Evolutionary conservation across 2,797 vertebrate genomes (phyloP), one percentile per base, ranked within the genome.

Genomic region (Muraenolepis orangiensis): DNA sequence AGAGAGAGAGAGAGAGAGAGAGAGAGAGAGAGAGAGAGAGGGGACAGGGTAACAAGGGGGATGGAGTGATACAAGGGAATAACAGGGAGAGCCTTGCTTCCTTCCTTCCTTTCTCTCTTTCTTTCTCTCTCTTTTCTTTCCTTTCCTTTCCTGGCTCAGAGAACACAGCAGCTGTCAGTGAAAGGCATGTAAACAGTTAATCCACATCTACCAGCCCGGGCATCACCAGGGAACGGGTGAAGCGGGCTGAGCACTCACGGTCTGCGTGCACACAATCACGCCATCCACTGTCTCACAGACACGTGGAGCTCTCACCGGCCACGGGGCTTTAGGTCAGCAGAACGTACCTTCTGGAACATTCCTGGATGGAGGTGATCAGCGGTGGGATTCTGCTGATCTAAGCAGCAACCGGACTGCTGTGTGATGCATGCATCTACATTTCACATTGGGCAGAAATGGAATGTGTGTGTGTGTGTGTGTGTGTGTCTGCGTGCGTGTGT

Each of bases 131-230:
- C 32, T 34, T 80, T 77, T 82, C 77, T 82, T 77, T 75, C 78
- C 78, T 81, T 76, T 3, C 32, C 42, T 46, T 80, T 77, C 57
- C 79, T 78, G 76, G 68, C 78, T 82, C 78, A 64, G 84, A 82
- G 81, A 85, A 77, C 6, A 76, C 78, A 80, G 76, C 87, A 85
- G 87, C 83, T 82, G 86, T 71, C 46, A 57, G 75, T 74, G 8
- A 51, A 51, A 51, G 18, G 46, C 18, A 6, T 6, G 46, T 8
- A 20, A 51, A 51, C 46, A 51, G 18, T 51, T 51, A 51, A 51
- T 51, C 46, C 46, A 51, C n/a, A 51, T 51, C n/a, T 51, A n/a
- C 46, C 46, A 7, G 2, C 42, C 42, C 73, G 14, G 26, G 69
- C 12, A 14, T 75, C 40, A 61, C 73, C 71, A 77, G 72, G 42